phyloP scores from a whole-genome alignment of 2,888 invertebrate species.

The Psylliodes chrysocephalus region DNA sequence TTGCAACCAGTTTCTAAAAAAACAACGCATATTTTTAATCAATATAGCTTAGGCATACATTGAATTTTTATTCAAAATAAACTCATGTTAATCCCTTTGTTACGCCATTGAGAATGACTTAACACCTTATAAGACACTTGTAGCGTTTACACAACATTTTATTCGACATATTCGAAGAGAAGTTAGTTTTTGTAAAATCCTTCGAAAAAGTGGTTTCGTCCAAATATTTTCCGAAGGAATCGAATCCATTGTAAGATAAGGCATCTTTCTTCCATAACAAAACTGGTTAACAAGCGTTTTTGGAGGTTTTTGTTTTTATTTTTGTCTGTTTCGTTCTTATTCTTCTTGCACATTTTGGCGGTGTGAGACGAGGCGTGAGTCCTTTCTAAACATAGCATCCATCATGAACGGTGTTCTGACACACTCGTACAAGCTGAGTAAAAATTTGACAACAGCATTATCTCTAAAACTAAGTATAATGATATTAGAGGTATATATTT shows the following conservation, averaged over 20 bases:
- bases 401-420: slow-evolving; percentile 20
- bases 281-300: neutral
- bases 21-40: too few relatives aligned
- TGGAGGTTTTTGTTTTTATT: neutral
- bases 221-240: neutral
- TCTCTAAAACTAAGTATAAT: too few relatives aligned
- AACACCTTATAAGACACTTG: neutral
- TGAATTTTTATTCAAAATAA: too few relatives aligned
- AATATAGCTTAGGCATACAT: too few relatives aligned
- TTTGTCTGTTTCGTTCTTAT: neutral
- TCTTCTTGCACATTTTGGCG: neutral
- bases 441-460: neutral
- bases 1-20: too few relatives aligned
- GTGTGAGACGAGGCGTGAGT: slow-evolving; percentile 31
- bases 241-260: neutral
- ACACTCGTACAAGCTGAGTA: slow-evolving; percentile 10
- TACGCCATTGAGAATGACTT: neutral
- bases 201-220: neutral
- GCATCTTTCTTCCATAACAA: neutral
- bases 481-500: too few relatives aligned
- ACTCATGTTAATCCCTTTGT: neutral
- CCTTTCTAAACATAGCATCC: slow-evolving; percentile 29
- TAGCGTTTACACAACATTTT: neutral
- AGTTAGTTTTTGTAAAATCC: neutral
- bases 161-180: neutral